Percentiles rank a stretch among this genome's conserved stretches.
phyloP scores from a whole-genome alignment of 1,140 invertebrate genomes.

The Pseudomyrmex cubaensis region DNA sequence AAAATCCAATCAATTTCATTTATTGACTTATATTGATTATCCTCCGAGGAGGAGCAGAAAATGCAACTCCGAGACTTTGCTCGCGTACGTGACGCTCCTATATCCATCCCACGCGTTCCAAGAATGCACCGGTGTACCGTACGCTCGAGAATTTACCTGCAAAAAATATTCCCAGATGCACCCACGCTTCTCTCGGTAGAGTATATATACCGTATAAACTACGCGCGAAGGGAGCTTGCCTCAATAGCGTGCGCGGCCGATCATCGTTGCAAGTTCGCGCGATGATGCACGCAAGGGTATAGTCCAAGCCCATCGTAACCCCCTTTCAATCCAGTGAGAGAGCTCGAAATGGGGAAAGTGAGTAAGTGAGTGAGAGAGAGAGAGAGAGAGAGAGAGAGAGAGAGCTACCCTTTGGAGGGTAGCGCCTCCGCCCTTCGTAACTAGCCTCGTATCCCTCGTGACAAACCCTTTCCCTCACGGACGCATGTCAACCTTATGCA shows the following conservation, averaged over 20 bases:
- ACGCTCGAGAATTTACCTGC: slow-evolving; percentile 48
- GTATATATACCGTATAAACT: slow-evolving; percentile 32
- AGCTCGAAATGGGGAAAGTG: not conserved
- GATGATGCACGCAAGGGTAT: slow-evolving; percentile 53
- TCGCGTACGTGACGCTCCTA: slow-evolving; percentile 50
- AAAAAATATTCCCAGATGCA: slow-evolving; percentile 50
- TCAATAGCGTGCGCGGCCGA: slow-evolving; percentile 47
- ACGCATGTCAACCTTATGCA: slow-evolving; percentile 62
- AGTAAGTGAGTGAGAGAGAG: slow-evolving; percentile 12
- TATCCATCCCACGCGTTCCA: slow-evolving; percentile 48
- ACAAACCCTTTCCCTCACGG: slow-evolving; percentile 67
- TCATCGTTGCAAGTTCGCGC: slow-evolving; percentile 56
- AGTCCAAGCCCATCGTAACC: slow-evolving; percentile 50
- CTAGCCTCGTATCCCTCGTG: slow-evolving; percentile 59
- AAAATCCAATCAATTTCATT: slow-evolving; percentile 53
- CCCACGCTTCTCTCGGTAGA: slow-evolving; percentile 9
- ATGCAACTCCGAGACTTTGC: slow-evolving; percentile 42
- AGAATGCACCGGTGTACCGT: slow-evolving; percentile 41
- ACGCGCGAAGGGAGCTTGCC: slow-evolving; percentile 9
- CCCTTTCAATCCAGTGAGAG: slow-evolving; percentile 48
- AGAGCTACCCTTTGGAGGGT: slow-evolving; percentile 62
- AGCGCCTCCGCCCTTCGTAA: slow-evolving; percentile 68
- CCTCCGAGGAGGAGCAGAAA: slow-evolving; percentile 11
- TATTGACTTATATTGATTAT: slow-evolving; percentile 59
- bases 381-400: not conserved